Conservation (phyloP, 2,113 vertebrate genomes). For the Carassius carassius region DNA sequence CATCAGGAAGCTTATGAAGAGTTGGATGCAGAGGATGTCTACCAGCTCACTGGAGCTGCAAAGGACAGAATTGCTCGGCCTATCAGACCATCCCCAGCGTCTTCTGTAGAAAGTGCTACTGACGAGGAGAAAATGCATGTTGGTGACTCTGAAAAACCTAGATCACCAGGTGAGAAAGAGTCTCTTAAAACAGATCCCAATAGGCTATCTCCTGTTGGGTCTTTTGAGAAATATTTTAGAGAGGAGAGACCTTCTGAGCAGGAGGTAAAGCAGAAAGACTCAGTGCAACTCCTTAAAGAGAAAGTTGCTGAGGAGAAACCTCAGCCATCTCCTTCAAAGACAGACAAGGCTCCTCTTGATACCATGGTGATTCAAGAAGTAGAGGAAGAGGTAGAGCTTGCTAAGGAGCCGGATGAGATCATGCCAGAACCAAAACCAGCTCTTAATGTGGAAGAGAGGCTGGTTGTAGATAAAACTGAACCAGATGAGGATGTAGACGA, state of each 20-base stretch:
- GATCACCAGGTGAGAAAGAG: slow-evolving; percentile 60
- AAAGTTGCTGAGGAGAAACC: slow-evolving; percentile 24
- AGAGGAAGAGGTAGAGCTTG: slow-evolving; percentile 69
- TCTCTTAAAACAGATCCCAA: slow-evolving; percentile 37
- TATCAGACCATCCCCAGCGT: slow-evolving; percentile 73
- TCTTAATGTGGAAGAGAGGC: slow-evolving; percentile 23
- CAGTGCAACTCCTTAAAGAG: slow-evolving; percentile 20
- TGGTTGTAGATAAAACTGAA: not conserved
- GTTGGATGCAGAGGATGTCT: slow-evolving; percentile 95
- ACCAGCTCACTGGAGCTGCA: slow-evolving; percentile 82
- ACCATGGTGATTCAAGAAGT: slow-evolving; percentile 63
- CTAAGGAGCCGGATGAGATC: slow-evolving; percentile 71
- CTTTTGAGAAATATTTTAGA: slow-evolving; percentile 42
- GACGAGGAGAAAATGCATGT: slow-evolving; percentile 76
- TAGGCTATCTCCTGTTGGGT: slow-evolving; percentile 40
- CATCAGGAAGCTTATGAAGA: slow-evolving; percentile 92
- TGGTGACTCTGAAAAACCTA: slow-evolving; percentile 69
- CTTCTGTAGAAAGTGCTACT: slow-evolving; percentile 77
- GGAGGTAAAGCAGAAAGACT: slow-evolving; percentile 26
- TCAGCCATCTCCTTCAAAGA: slow-evolving; percentile 19
- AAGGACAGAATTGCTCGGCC: slow-evolving; percentile 77
- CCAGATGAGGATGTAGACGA: not conserved
- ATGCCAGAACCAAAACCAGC: slow-evolving; percentile 61
- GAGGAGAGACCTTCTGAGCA: slow-evolving; percentile 36
- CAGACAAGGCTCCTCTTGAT: slow-evolving; percentile 54